A percentile compares a stretch with the other conserved stretches of the same genome.
phyloP scores from a whole-genome alignment of 2,797 vertebrate genomes.

The Cirrhinus mrigala region DNA sequence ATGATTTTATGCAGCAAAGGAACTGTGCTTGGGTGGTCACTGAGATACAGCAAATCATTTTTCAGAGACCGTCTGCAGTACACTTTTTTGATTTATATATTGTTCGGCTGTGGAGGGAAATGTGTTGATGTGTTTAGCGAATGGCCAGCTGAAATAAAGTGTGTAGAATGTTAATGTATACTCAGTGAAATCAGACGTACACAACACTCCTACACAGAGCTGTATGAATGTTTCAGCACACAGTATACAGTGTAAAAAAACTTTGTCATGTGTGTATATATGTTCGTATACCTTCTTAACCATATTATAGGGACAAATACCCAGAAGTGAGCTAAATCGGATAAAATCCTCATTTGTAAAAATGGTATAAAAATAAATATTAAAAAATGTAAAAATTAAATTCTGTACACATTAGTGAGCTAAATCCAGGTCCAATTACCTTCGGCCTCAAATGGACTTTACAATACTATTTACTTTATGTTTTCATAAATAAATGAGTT shows the following conservation, averaged over 20 bases:
- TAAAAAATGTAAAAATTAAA: too few relatives aligned
- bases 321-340: not conserved
- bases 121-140: conserved; percentile 4
- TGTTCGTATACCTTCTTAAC: not conserved
- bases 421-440: not conserved
- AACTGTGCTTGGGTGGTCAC: not conserved
- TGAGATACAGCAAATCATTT: not conserved
- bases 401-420: too few relatives aligned
- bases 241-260: not conserved
- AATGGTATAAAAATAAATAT: too few relatives aligned
- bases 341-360: too few relatives aligned
- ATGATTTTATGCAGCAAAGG: not conserved
- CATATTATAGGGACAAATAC: not conserved
- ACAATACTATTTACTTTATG: not conserved
- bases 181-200: conserved; percentile 11
- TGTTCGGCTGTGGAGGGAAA: not conserved
- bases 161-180: conserved; percentile 21
- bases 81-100: not conserved
- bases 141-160: not conserved
- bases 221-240: not conserved
- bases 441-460: not conserved
- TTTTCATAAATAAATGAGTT: not conserved
- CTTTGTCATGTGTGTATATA: not conserved
- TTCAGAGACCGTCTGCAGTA: not conserved
- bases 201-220: conserved; percentile 23